Conservation (phyloP, 2,888 invertebrate genomes). For the Tholera decimalis region DNA sequence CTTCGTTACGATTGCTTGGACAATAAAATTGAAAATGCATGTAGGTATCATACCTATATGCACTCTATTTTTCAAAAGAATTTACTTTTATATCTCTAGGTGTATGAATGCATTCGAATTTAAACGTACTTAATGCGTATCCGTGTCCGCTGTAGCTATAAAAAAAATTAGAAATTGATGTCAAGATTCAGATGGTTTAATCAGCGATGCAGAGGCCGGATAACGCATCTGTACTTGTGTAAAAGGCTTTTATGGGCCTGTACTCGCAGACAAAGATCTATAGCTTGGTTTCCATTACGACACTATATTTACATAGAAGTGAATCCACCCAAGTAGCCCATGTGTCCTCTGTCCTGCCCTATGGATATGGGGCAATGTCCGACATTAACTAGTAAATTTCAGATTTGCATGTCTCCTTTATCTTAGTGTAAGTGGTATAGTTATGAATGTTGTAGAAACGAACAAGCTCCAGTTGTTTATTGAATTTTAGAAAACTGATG, state of each 20-base stretch:
- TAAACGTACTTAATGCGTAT: constrained; percentile 20
- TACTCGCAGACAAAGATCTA: constrained; percentile 6
- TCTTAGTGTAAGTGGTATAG: constrained; percentile 38
- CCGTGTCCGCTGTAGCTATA: constrained; percentile 1
- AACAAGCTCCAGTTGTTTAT: constrained; percentile 28
- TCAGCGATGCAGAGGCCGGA: constrained; percentile 12
- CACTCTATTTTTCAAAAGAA: constrained; percentile 59
- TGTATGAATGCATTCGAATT: constrained; percentile 57
- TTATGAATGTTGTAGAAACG: constrained; percentile 42
- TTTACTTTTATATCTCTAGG: constrained; percentile 55
- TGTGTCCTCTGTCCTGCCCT: constrained; percentile 29
- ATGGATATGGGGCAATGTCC: constrained; percentile 21
- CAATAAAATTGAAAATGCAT: constrained; percentile 54
- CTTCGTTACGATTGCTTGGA: constrained; percentile 54
- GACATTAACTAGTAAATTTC: constrained; percentile 34
- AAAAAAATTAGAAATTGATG: not conserved
- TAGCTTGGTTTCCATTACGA: constrained; percentile 29
- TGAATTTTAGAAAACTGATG: constrained; percentile 38
- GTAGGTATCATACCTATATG: constrained; percentile 39
- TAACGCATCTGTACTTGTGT: not conserved
- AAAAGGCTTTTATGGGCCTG: not conserved
- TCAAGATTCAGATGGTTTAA: constrained; percentile 3
- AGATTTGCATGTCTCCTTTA: constrained; percentile 34
- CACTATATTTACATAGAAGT: constrained; percentile 31
- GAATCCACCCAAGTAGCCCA: constrained; percentile 30